Conservation (phyloP, 2,113 vertebrate genomes). For the Chascanopsetta lugubris region DNA sequence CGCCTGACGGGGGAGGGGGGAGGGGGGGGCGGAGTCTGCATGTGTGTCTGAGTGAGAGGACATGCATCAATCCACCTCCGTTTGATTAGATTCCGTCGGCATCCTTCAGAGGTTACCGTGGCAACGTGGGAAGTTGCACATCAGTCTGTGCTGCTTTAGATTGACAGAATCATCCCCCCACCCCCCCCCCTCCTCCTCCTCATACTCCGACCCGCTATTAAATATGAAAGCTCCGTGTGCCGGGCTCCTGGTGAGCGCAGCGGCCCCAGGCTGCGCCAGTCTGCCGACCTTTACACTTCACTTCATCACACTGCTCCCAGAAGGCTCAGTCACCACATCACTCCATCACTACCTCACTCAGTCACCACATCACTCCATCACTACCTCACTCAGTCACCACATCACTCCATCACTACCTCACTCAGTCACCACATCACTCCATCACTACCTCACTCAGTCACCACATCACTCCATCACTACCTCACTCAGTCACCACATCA, state of each 20-base stretch:
- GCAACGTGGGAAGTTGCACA: constrained; percentile 50
- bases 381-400: no score
- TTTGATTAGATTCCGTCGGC: constrained; percentile 58
- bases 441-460: no score
- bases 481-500: no score
- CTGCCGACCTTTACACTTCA: constrained; percentile 44
- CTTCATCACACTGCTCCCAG: constrained; percentile 17
- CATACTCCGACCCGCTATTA: constrained; percentile 26
- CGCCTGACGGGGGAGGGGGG: no score
- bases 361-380: no score
- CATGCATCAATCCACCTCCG: constrained; percentile 41
- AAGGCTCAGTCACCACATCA: no score
- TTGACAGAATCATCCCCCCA: constrained; percentile 37
- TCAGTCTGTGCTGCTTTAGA: constrained; percentile 35
- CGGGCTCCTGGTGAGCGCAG: constrained; percentile 8
- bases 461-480: no score
- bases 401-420: no score
- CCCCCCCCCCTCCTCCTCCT: not conserved
- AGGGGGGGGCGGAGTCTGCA: constrained; percentile 22
- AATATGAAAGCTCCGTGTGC: constrained; percentile 35
- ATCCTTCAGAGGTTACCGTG: constrained; percentile 53
- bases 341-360: no score
- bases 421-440: no score
- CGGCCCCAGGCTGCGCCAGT: not conserved
- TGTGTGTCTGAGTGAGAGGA: constrained; percentile 29